Percentiles rank a stretch among this genome's conserved stretches.
phyloP scores from a whole-genome alignment of 2,113 vertebrate species.

The Malurus alboscapulatus region DNA sequence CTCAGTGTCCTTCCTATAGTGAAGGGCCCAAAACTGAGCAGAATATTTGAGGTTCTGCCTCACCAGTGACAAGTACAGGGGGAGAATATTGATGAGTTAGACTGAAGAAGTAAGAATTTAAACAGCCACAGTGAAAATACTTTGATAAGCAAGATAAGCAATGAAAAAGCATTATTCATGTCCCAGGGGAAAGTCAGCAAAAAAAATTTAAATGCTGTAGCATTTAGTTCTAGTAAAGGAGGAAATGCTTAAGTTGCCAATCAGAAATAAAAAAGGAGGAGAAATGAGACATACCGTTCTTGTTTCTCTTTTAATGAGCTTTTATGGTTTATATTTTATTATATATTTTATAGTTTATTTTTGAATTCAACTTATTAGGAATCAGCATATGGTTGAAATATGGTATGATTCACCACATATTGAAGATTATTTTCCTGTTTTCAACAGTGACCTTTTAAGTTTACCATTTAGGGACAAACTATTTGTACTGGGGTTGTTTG shows the following conservation, averaged over 20 bases:
- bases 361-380: neutral
- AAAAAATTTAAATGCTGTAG: neutral
- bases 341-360: neutral
- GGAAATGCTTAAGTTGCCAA: neutral
- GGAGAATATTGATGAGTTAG: neutral
- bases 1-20: neutral
- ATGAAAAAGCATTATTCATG: neutral
- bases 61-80: neutral
- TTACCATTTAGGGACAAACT: neutral
- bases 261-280: neutral
- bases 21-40: neutral
- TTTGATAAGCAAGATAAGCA: neutral
- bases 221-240: neutral
- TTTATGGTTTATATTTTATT: neutral
- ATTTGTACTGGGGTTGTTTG: neutral
- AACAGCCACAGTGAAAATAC: neutral
- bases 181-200: neutral
- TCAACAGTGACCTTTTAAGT: neutral
- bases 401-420: neutral
- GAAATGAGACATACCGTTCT: neutral
- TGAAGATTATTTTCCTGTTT: neutral
- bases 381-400: neutral
- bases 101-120: neutral
- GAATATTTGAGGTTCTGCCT: neutral
- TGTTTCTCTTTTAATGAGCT: neutral